phyloP scores from a whole-genome alignment of 2,888 invertebrate species.

The Apoda limacodes region DNA sequence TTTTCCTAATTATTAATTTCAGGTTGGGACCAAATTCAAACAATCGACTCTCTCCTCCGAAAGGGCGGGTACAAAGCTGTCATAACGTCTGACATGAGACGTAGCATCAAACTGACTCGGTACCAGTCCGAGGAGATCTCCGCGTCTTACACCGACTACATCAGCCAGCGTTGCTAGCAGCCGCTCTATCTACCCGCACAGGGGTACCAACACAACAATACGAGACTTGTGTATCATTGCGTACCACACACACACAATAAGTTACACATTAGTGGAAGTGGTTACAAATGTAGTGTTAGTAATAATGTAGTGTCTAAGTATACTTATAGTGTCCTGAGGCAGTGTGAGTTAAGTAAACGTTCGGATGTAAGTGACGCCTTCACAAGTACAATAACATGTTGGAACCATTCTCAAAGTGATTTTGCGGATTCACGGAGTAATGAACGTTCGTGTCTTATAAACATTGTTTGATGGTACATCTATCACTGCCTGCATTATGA shows the following conservation, averaged over 20 bases:
- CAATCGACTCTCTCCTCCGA: constrained; percentile 95
- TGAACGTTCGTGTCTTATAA: constrained; percentile 24
- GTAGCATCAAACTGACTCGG: constrained; percentile 92
- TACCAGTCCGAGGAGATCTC: constrained; percentile 97
- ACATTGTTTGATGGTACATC: constrained; percentile 29
- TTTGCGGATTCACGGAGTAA: too few species aligned
- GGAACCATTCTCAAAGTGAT: constrained; percentile 52
- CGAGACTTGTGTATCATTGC: constrained; percentile 23
- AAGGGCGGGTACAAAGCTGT: constrained; percentile 96
- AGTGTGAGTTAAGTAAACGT: constrained; percentile 17
- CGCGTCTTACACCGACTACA: constrained; percentile 87
- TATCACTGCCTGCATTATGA: too few species aligned
- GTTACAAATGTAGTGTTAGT: constrained; percentile 32
- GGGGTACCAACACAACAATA: constrained; percentile 16
- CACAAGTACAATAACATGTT: constrained; percentile 28
- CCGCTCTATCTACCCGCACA: constrained; percentile 39
- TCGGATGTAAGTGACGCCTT: constrained; percentile 17
- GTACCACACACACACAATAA: constrained; percentile 22
- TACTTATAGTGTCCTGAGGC: constrained; percentile 37
- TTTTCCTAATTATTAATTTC: constrained; percentile 27
- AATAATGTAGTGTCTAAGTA: constrained; percentile 49
- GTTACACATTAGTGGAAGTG: constrained; percentile 25
- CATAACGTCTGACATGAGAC: constrained; percentile 89
- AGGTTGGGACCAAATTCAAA: constrained; percentile 99
- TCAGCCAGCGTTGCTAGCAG: constrained; percentile 82